Percentiles rank a stretch among this genome's conserved stretches.
Evolutionary conservation across 2,888 invertebrate species (phyloP).

Genomic region (Melanargia galathea): DNA sequence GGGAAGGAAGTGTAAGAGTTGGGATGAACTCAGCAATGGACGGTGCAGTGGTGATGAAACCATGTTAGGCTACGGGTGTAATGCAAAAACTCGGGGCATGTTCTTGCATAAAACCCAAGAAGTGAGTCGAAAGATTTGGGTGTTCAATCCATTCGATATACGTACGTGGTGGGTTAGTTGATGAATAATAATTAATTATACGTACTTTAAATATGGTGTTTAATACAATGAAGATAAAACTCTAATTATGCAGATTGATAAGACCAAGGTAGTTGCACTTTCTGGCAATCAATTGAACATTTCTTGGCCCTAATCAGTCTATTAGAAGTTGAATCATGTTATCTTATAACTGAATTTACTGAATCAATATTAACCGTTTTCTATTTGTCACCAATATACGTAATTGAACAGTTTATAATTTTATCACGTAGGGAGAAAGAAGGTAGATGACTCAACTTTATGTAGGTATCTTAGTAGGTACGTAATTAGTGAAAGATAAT

Average conservation of each 20-base stretch:
- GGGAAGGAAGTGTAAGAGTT: conserved; percentile 55
- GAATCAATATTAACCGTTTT: conserved; percentile 5
- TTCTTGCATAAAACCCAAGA: conserved; percentile 59
- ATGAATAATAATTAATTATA: conserved; percentile 10
- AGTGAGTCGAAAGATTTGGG: conserved; percentile 41
- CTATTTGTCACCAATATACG: not conserved
- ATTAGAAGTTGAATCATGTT: conserved; percentile 6
- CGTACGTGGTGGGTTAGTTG: conserved; percentile 41
- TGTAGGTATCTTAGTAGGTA: not conserved
- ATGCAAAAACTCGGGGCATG: conserved; percentile 51
- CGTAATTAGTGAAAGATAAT: no score
- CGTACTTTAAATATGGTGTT: no score
- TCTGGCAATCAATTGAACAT: not conserved
- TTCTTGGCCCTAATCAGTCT: not conserved
- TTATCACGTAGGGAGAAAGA: conserved; percentile 23
- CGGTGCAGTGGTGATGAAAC: conserved; percentile 56
- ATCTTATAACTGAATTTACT: conserved; percentile 21
- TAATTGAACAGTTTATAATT: conserved; percentile 15
- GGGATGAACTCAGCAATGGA: conserved; percentile 54
- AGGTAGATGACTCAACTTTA: not conserved
- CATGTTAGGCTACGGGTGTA: conserved; percentile 58
- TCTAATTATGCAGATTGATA: no score
- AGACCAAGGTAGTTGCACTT: not conserved
- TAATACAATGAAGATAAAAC: not conserved
- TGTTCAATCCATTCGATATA: conserved; percentile 56